Base-by-base conservation (phyloP, 2,888 invertebrate species). In the Hydrotaea diabolus region DNA sequence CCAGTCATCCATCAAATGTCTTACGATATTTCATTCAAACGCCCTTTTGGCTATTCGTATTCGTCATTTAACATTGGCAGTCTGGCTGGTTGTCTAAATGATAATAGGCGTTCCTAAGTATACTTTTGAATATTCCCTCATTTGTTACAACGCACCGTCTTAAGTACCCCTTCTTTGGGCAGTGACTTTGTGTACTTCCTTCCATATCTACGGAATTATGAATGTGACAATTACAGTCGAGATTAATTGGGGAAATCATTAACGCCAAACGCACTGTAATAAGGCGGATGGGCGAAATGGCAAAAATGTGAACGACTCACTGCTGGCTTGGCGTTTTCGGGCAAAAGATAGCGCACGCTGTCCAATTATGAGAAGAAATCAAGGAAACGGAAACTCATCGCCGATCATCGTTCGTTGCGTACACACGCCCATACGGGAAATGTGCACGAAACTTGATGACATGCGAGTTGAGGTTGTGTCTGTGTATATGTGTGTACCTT, bases 151-250 rank as follows among this genome's bases (percentile, higher is more conserved):
- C 31, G 2, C n/a, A n/a, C 13, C 13, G 21, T 55, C 19, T 23
- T n/a, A n/a, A n/a, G n/a, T n/a, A n/a, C n/a, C n/a, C n/a, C 26
- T 59, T 59, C 23, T 23, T 31, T 7, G 26, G 23, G 26, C 23
- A 59, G 1, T 55, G 9, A 2, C 21, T 55, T 2, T 21, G 21
- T 55, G 19, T 7, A n/a, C 9, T 55, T 31, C 31, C 31, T 31
- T 31, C 31, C 3, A 55, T 55, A n/a, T n/a, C n/a, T n/a, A n/a
- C n/a, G n/a, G 55, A 59, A 59, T 59, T 59, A 26, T 59, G 59
- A 59, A 59, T 23, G 59, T 23, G 59, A 59, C 59, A 59, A 59
- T 59, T 59, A 59, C 23, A 13, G 59, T 0, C 59, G 15, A 59
- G 2, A 4, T 59, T 59, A 59, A 59, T 59, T 59, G 59, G 59